Conservation (phyloP, 2,113 vertebrate species). For the Sialia sialis region DNA sequence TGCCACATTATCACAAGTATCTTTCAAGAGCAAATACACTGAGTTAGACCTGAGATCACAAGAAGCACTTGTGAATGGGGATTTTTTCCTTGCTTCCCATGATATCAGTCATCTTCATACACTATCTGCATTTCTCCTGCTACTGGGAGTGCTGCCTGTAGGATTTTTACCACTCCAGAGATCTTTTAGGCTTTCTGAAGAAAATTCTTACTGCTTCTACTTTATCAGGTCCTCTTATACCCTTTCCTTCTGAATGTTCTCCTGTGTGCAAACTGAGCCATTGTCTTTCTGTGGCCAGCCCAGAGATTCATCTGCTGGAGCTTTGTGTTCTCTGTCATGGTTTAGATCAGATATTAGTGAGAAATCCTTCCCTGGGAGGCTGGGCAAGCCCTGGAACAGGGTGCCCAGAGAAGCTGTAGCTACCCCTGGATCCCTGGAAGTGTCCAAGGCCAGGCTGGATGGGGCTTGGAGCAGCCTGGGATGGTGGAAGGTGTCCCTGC, state of each 20-base stretch:
- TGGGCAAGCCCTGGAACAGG: background rate
- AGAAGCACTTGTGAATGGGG: background rate
- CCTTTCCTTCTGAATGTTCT: background rate
- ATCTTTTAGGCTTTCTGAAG: background rate
- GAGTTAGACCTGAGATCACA: background rate
- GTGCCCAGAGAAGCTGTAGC: background rate
- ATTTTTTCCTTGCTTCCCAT: background rate
- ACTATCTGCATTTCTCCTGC: background rate
- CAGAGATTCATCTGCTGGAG: background rate
- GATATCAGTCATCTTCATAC: background rate
- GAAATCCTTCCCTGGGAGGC: fast-evolving
- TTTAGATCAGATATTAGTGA: background rate
- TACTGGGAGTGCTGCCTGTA: background rate
- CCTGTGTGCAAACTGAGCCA: background rate
- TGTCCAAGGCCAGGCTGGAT: fast-evolving
- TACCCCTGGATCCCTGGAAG: background rate
- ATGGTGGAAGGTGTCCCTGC: fast-evolving
- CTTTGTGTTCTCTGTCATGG: background rate
- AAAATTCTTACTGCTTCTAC: background rate
- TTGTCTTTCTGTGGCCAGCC: background rate
- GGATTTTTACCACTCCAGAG: background rate
- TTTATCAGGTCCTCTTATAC: background rate
- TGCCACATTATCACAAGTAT: background rate
- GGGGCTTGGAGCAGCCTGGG: background rate
- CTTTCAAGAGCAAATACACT: background rate